Evolutionary conservation across 2,797 vertebrate genomes (phyloP).

Genomic region (Amniataba percoides): DNA sequence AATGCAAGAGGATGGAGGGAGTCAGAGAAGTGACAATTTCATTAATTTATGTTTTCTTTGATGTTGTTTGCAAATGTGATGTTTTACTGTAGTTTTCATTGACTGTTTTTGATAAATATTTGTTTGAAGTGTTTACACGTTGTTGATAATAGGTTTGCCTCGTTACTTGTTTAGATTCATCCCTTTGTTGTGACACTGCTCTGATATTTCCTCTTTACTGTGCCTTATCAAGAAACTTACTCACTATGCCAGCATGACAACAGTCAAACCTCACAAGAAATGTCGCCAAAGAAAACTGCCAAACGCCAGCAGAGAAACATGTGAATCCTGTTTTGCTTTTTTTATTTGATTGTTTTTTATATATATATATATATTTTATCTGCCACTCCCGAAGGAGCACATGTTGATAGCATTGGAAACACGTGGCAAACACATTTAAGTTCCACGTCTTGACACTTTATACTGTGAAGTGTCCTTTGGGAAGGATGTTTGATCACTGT

Average conservation of each 20-base stretch:
- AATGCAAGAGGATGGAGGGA: slow-evolving; percentile 97
- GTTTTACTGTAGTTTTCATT: slow-evolving; percentile 42
- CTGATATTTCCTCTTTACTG: slow-evolving; percentile 47
- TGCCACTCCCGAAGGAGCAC: slow-evolving; percentile 20
- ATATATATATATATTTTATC: neutral
- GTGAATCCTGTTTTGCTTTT: neutral
- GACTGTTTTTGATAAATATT: slow-evolving; percentile 46
- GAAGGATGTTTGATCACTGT: slow-evolving; percentile 25
- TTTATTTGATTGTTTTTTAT: neutral
- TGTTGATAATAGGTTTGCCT: slow-evolving; percentile 35
- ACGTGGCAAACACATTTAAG: slow-evolving; percentile 22
- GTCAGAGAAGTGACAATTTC: slow-evolving; percentile 89
- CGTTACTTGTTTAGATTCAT: slow-evolving; percentile 15
- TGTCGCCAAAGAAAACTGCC: neutral
- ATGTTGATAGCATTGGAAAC: slow-evolving; percentile 35
- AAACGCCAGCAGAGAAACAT: neutral
- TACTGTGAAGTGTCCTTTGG: slow-evolving; percentile 60
- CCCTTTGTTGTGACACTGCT: slow-evolving; percentile 56
- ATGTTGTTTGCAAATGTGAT: slow-evolving; percentile 47
- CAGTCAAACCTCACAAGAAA: slow-evolving; percentile 29
- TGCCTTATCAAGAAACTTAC: slow-evolving; percentile 32
- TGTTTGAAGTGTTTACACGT: slow-evolving; percentile 60
- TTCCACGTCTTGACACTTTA: slow-evolving; percentile 43
- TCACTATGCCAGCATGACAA: neutral
- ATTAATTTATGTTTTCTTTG: slow-evolving; percentile 70